Evolutionary conservation across 2,797 vertebrate species (phyloP), one percentile per base, ranked within the genome.

Genomic region (Podarcis lilfordi): DNA sequence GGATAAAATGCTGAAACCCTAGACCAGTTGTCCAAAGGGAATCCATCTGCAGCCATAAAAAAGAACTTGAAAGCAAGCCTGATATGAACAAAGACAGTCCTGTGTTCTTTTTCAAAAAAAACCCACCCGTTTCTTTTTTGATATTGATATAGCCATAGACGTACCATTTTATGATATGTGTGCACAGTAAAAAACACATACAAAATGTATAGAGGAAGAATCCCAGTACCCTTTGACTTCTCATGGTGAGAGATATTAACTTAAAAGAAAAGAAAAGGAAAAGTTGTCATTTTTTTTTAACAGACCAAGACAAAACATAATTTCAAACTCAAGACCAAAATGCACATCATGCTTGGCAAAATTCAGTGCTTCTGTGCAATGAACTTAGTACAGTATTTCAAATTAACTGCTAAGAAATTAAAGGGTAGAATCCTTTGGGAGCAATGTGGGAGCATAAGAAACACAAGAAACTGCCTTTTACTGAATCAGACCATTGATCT

Each of bases 11-110:
- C 45, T 80, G 85, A 80, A 89, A 81, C 72, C 45, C 68, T 74
- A 91, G 87, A 59, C 66, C 3, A 27, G 43, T 82, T 90, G 72
- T 50, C 43, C 80, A 87, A 88, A 88, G 68, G 87, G 88, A 93
- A 32, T 11, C 68, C 55, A 81, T 88, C 84, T 91, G 85, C 82
- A 25, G 9, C 19, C 0, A 11, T 43, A 85, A 82, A 9, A 55
- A 66, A 0, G 0, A 77, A 91, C 84, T 71, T 87, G 77, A 85
- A 89, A 91, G 80, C 74, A 92, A 84, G 89, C 84, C 82, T 25
- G 27, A 32, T 78, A 25, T 29, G n/a, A 55, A 89, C 80, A 74
- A 83, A 90, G 61, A 68, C 8, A 77, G 64, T n/a, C 88, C 59
- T n/a, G 78, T 25, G 1, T 25, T 45, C 50, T 61, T 76, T 91